Percentiles rank a stretch among this genome's conserved stretches.
Evolutionary conservation across 2,113 vertebrate genomes (phyloP).

Genomic region (Elanoides forficatus): DNA sequence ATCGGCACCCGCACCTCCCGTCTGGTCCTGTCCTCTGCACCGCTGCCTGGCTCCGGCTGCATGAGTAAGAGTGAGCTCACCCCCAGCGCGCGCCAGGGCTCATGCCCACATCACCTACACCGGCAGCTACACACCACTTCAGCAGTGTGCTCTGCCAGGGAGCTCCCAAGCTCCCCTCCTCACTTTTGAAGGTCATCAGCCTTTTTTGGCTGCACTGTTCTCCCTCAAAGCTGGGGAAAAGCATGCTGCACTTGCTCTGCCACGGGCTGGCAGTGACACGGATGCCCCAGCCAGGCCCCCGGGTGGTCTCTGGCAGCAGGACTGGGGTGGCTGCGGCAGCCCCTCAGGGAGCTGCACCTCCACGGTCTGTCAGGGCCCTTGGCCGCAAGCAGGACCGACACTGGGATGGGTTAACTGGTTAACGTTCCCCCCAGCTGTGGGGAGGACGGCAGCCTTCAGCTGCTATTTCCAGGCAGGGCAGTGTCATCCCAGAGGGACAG

Average conservation of each 20-base stretch:
- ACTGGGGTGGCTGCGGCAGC: neutral
- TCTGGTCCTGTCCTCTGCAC: neutral
- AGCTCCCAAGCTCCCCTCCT: neutral
- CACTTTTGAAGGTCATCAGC: no score
- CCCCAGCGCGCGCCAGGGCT: neutral
- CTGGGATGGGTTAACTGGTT: neutral
- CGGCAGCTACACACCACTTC: neutral
- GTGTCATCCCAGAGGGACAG: rapidly evolving
- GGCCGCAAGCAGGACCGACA: rapidly evolving
- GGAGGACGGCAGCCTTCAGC: neutral
- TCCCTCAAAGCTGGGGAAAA: no score
- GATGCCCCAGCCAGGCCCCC: rapidly evolving
- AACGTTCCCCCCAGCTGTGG: neutral
- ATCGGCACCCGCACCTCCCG: neutral
- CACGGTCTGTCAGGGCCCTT: neutral
- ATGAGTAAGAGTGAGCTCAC: neutral
- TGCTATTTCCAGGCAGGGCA: neutral
- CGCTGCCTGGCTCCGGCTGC: neutral
- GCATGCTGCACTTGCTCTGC: no score
- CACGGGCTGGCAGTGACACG: rapidly evolving
- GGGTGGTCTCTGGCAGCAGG: neutral
- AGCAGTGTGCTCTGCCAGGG: neutral
- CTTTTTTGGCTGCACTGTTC: no score
- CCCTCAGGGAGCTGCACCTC: neutral
- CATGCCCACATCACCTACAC: neutral